These are phyloP conservation scores for Lasiommata megera DNA, from an alignment of 2,888 invertebrate species.

Conservation along the genomic window DNA sequence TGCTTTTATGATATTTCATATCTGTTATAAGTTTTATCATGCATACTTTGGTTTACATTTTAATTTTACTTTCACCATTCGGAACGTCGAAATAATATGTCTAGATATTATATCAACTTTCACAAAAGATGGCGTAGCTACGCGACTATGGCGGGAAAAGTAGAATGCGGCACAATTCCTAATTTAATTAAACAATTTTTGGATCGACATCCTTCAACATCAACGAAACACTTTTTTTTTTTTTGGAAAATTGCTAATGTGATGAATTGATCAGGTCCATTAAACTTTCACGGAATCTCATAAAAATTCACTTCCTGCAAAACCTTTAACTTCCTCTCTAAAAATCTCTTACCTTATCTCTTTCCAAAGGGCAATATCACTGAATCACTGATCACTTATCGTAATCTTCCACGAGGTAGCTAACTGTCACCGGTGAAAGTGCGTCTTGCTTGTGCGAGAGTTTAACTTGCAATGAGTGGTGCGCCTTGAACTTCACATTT, in stretches of 20 bases:
- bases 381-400: conserved; percentile 65
- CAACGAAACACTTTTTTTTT: conserved; percentile 38
- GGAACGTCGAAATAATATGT: conserved; percentile 12
- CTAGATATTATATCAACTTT: conserved; percentile 24
- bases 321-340: conserved; percentile 33
- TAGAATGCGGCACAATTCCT: conserved; percentile 5
- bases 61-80: conserved; percentile 24
- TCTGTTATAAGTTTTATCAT: not conserved
- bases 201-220: conserved; percentile 8
- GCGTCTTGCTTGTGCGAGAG: conserved; percentile 71
- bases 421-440: conserved; percentile 71
- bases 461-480: conserved; percentile 82
- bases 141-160: conserved; percentile 19
- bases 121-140: conserved; percentile 27
- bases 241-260: conserved; percentile 17
- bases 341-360: conserved; percentile 62
- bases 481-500: conserved; percentile 90
- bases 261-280: conserved; percentile 30
- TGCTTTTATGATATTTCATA: not conserved
- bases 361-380: conserved; percentile 58
- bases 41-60: not conserved
- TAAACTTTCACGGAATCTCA: conserved; percentile 43
- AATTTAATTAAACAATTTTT: not conserved
- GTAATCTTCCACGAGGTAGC: conserved; percentile 59
- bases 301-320: conserved; percentile 44